phyloP scores from a whole-genome alignment of 2,888 invertebrate genomes.

The Fragum fragum region DNA sequence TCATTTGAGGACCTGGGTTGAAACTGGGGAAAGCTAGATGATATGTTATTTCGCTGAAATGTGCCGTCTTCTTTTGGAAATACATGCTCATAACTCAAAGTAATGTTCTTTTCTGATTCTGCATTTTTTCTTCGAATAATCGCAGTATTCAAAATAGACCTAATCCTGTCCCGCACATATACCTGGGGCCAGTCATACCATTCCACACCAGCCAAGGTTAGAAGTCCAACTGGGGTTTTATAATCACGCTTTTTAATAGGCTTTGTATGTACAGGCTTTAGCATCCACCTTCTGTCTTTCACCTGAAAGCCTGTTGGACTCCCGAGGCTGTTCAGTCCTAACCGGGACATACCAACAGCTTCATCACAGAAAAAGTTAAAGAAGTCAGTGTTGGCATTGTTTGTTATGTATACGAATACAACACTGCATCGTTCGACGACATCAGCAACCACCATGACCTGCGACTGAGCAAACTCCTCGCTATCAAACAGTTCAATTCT shows the following conservation, averaged over 20 bases:
- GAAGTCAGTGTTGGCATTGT: slow-evolving; percentile 26
- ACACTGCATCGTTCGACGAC: slow-evolving; percentile 52
- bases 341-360: slow-evolving; percentile 49
- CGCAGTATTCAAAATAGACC: slow-evolving; percentile 32
- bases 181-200: slow-evolving; percentile 53
- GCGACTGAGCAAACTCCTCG: slow-evolving; percentile 44
- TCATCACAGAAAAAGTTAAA: slow-evolving; percentile 55
- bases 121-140: slow-evolving; percentile 29
- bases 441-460: slow-evolving; percentile 52
- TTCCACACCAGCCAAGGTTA: slow-evolving; percentile 53
- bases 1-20: not conserved
- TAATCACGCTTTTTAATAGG: slow-evolving; percentile 34
- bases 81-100: not conserved
- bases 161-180: slow-evolving; percentile 33
- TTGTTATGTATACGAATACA: slow-evolving; percentile 56
- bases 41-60: no score
- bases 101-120: slow-evolving; percentile 15
- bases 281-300: slow-evolving; percentile 34
- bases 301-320: not conserved
- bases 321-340: slow-evolving; percentile 18
- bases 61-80: not conserved
- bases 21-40: not conserved
- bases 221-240: slow-evolving; percentile 49
- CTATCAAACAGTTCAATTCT: slow-evolving; percentile 59
- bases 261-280: slow-evolving; percentile 62